These are phyloP conservation scores for Pharmacophagus antenor DNA, from an alignment of 2,888 invertebrate species.

Conservation along the genomic window DNA sequence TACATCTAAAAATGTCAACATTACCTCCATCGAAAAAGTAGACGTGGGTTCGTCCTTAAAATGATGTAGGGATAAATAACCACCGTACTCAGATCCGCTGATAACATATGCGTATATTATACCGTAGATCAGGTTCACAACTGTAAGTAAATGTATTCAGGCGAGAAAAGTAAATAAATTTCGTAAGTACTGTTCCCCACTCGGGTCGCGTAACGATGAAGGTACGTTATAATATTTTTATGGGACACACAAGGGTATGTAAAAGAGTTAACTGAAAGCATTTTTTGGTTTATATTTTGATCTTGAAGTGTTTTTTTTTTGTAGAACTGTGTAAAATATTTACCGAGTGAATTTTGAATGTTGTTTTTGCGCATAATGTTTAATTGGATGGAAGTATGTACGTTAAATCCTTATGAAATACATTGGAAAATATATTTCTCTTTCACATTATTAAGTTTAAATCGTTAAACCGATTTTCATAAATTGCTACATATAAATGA, in stretches of 20 bases:
- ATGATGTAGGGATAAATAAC: conserved; percentile 14
- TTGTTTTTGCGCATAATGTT: background rate
- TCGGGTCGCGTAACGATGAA: background rate
- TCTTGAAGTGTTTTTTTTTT: background rate
- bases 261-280: background rate
- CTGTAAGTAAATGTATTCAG: conserved; percentile 21
- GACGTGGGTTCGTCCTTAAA: conserved; percentile 22
- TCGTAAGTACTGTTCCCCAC: conserved; percentile 9
- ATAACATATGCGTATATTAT: conserved; percentile 15
- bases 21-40: conserved; percentile 2
- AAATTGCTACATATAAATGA: too few species aligned
- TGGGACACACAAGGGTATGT: background rate
- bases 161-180: conserved; percentile 19
- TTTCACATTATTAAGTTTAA: too few species aligned
- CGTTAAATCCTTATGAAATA: too few species aligned
- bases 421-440: too few species aligned
- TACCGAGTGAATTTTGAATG: background rate
- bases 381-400: too few species aligned
- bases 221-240: background rate
- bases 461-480: too few species aligned
- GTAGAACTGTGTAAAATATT: background rate
- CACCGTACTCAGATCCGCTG: conserved; percentile 13
- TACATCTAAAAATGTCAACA: conserved; percentile 3
- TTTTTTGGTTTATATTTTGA: background rate
- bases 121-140: conserved; percentile 14